Conservation (phyloP, 1,140 invertebrate genomes). For the Drosophila persimilis region DNA sequence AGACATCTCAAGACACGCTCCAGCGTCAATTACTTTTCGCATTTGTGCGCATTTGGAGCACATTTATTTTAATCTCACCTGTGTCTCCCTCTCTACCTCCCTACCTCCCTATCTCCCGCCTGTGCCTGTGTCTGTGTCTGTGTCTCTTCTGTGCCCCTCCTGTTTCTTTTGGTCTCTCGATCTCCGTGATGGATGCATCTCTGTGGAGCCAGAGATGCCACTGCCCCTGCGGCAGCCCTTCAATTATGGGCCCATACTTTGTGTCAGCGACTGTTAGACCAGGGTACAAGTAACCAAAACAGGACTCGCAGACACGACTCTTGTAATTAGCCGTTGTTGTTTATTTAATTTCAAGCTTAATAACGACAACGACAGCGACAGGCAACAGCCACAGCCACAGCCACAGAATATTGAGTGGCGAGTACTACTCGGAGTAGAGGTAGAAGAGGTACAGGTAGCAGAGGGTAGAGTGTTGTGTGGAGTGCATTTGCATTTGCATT, state of each 20-base stretch:
- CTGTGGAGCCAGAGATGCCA: slow-evolving; percentile 6
- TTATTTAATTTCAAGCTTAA: slow-evolving; percentile 67
- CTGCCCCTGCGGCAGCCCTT: slow-evolving; percentile 32
- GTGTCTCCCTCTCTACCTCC: slow-evolving; percentile 11
- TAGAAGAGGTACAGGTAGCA: too few relatives aligned
- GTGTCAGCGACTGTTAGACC: slow-evolving; percentile 65
- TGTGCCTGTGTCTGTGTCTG: neutral
- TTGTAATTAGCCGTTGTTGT: slow-evolving; percentile 69
- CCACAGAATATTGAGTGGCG: slow-evolving; percentile 19
- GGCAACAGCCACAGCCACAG: slow-evolving; percentile 15
- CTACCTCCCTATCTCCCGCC: too few relatives aligned
- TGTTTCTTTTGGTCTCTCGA: neutral
- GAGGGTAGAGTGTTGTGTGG: slow-evolving; percentile 4
- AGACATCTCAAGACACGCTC: slow-evolving; percentile 11
- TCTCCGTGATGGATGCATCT: slow-evolving; percentile 49
- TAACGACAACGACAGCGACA: slow-evolving; percentile 14
- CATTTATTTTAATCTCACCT: slow-evolving; percentile 81
- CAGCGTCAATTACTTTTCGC: slow-evolving; percentile 76
- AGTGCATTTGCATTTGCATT: slow-evolving; percentile 42
- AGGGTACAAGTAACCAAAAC: slow-evolving; percentile 42
- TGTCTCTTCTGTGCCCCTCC: neutral
- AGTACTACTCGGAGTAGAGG: neutral
- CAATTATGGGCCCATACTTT: slow-evolving; percentile 70
- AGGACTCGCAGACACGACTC: slow-evolving; percentile 22
- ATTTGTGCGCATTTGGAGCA: slow-evolving; percentile 80